Evolutionary conservation across 2,113 vertebrate species (phyloP), one percentile per base, ranked within the genome.

Genomic region (Mohoua ochrocephala): DNA sequence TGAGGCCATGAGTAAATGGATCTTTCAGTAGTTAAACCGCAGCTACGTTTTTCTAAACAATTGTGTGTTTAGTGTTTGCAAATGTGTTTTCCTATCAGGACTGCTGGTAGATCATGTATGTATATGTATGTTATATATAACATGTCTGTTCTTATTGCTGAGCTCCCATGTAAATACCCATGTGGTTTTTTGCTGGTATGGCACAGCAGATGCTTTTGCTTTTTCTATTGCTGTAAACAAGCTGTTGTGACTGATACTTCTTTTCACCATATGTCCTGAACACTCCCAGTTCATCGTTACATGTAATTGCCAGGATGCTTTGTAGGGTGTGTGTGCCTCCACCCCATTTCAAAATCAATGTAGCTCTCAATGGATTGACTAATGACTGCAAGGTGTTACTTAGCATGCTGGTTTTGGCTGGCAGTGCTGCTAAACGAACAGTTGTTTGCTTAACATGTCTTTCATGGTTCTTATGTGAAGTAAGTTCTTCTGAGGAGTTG

Each of bases 281-380:
- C 88, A 86, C 96, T 97, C 96, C 96, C 95, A 96, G 88, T 89
- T 92, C 87, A 89, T 83, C 39, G 8, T 84, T 89, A 33, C 42
- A 83, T 96, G 91, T 97, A 93, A 97, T 97, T 97, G 95, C 85
- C 81, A 95, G 93, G 93, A 81, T 97, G 95, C 93, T 95, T 93
- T 70, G 65, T 41, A 94, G 92, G 93, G 94, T 95, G 90, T 93
- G 95, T 87, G 10, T 94, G 79, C 93, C 95, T 96, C 96, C 97
- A 88, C 97, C 93, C 95, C 93, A 60, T 96, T 97, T 96, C 97
- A 96, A 97, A 97, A 97, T 91, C 86, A 41, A 45, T 85, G 78
- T 83, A 87, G 89, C 87, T 96, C 95, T 97, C 89, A 35, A 75
- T 91, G 77, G 64, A 94, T 97, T 97, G 94, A 85, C 95, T 96